Evolutionary conservation across 2,113 vertebrate genomes (phyloP).

Genomic region (Neopipo cinnamomea): DNA sequence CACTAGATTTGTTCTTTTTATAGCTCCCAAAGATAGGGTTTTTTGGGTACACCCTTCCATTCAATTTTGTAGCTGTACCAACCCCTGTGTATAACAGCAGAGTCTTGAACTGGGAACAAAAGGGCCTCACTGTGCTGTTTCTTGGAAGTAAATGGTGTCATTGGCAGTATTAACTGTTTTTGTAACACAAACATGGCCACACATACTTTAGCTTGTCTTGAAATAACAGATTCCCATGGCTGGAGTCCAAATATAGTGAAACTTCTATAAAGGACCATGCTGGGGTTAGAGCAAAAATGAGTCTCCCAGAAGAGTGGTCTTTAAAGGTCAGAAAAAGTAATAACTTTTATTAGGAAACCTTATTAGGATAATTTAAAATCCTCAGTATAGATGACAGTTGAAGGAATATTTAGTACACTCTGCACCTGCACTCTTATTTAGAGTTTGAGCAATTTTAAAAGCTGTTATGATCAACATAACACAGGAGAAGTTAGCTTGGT

Average conservation of each 20-base stretch:
- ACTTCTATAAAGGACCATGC: background rate
- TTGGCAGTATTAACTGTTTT: background rate
- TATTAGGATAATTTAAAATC: background rate
- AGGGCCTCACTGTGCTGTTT: background rate
- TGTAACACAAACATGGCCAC: background rate
- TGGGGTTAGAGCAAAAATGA: background rate
- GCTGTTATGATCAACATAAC: background rate
- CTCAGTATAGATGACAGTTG: background rate
- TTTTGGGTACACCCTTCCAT: accelerated
- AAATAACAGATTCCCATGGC: background rate
- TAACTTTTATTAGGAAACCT: slow-evolving; percentile 2
- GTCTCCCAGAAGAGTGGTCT: background rate
- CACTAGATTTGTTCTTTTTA: background rate
- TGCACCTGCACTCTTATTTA: background rate
- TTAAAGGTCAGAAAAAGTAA: slow-evolving; percentile 6
- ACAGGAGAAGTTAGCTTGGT: background rate
- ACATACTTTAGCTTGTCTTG: background rate
- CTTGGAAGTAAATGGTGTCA: background rate
- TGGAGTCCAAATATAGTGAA: background rate
- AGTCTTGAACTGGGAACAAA: accelerated
- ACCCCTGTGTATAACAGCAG: background rate
- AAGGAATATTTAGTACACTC: background rate
- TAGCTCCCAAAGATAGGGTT: background rate
- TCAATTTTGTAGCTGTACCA: background rate
- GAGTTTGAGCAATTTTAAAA: background rate